These are phyloP conservation scores for Sorex fumeus DNA, from an alignment of 2,113 vertebrate genomes.

Conservation along the genomic window DNA sequence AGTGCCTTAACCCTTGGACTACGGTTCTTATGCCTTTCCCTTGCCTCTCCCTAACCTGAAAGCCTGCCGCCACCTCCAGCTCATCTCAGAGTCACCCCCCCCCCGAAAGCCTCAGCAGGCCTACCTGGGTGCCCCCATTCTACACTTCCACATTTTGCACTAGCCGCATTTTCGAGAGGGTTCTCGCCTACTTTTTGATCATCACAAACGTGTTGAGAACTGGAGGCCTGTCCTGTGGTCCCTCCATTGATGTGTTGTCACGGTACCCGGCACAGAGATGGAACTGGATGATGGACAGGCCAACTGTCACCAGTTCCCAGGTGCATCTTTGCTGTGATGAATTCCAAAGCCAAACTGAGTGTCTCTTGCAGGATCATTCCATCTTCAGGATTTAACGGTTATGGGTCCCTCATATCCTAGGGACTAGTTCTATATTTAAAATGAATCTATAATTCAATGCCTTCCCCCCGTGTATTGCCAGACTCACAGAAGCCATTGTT, in stretches of 20 bases:
- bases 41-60: background rate
- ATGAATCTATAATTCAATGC: too few relatives aligned
- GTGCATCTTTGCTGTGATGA: accelerated
- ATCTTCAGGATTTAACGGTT: background rate
- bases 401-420: background rate
- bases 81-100: background rate
- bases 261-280: background rate
- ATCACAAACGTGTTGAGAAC: background rate
- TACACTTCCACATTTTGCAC: background rate
- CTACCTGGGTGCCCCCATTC: background rate
- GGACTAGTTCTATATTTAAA: background rate
- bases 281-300: background rate
- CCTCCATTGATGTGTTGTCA: accelerated
- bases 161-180: background rate
- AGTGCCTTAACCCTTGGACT: background rate
- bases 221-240: background rate
- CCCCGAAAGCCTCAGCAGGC: background rate
- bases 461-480: background rate
- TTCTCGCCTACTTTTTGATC: background rate
- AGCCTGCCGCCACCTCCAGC: too few relatives aligned
- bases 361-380: background rate
- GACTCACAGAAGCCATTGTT: background rate
- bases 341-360: accelerated
- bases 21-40: background rate
- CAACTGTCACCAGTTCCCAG: background rate